Percentiles rank a stretch among this genome's conserved stretches.
phyloP scores from a whole-genome alignment of 2,113 vertebrate species.

The Camelus bactrianus region DNA sequence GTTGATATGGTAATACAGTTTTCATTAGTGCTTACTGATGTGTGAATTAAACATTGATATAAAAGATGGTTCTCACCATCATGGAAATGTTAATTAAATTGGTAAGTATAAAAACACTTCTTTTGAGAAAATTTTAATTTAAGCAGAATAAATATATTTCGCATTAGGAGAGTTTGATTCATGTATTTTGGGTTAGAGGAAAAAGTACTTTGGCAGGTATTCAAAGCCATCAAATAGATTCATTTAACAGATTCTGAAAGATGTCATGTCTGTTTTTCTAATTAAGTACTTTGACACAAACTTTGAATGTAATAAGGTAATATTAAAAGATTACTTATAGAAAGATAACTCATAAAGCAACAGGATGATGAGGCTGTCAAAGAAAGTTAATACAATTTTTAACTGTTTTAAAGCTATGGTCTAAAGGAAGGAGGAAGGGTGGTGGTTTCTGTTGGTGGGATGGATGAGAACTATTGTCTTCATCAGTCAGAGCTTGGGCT shows the following conservation, averaged over 20 bases:
- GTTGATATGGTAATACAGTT: constrained; percentile 30
- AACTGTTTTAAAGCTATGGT: background rate
- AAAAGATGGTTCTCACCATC: constrained; percentile 54
- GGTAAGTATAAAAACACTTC: constrained; percentile 55
- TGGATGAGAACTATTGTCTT: background rate
- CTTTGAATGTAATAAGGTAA: constrained; percentile 46
- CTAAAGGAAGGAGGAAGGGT: background rate
- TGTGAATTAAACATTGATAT: constrained; percentile 63
- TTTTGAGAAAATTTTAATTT: constrained; percentile 71
- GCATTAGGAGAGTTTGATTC: background rate
- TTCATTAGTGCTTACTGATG: constrained; percentile 65
- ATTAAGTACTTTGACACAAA: constrained; percentile 54
- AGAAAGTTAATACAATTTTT: background rate
- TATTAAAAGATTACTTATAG: constrained; percentile 10
- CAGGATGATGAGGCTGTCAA: background rate
- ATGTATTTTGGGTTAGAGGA: background rate
- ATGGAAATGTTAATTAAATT: constrained; percentile 63
- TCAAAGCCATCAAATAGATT: background rate
- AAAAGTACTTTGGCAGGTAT: background rate
- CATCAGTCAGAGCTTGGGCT: background rate
- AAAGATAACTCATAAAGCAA: background rate
- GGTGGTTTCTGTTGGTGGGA: background rate
- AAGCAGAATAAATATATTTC: constrained; percentile 24
- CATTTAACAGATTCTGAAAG: too few species aligned
- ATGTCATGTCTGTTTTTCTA: background rate